Percentiles rank a stretch among this genome's conserved stretches.
phyloP scores from a whole-genome alignment of 1,140 invertebrate genomes.

The Hermetia illucens region DNA sequence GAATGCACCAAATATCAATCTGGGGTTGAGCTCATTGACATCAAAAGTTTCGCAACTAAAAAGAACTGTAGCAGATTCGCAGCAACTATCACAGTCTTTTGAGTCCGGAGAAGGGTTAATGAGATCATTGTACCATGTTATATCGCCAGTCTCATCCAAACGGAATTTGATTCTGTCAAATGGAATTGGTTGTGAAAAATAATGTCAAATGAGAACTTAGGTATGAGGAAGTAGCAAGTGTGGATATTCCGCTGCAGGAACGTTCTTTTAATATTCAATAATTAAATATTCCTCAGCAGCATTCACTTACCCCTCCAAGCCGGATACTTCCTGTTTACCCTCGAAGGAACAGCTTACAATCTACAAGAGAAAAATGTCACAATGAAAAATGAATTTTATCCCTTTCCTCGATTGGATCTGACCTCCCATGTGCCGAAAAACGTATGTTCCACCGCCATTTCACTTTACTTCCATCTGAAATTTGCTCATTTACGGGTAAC shows the following conservation, averaged over 20 bases:
- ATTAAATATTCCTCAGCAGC: not conserved
- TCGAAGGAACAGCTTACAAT: conserved; percentile 25
- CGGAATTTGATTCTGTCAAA: conserved; percentile 44
- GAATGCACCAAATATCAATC: conserved; percentile 43
- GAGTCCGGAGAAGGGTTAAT: conserved; percentile 33
- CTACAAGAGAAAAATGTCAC: conserved; percentile 7
- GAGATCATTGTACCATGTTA: conserved; percentile 39
- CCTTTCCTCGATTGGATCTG: not conserved
- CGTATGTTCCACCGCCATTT: conserved; percentile 21
- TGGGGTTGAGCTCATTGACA: conserved; percentile 30
- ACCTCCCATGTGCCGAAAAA: conserved; percentile 29
- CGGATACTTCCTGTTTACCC: conserved; percentile 20
- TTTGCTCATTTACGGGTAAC: no score
- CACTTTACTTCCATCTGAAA: no score
- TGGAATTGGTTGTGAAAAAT: no score
- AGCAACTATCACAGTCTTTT: conserved; percentile 26
- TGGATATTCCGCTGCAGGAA: not conserved
- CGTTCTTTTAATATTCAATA: not conserved
- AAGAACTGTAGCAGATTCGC: conserved; percentile 33
- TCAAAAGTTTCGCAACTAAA: conserved; percentile 55
- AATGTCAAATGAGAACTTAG: not conserved
- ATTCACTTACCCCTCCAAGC: conserved; percentile 18
- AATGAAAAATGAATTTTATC: conserved; percentile 3
- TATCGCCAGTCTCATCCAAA: conserved; percentile 48
- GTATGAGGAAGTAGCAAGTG: not conserved